Percentiles rank a stretch among this genome's conserved stretches.
phyloP scores from a whole-genome alignment of 92 coral and sea anemone species.

The Pocillopora meandrina region DNA sequence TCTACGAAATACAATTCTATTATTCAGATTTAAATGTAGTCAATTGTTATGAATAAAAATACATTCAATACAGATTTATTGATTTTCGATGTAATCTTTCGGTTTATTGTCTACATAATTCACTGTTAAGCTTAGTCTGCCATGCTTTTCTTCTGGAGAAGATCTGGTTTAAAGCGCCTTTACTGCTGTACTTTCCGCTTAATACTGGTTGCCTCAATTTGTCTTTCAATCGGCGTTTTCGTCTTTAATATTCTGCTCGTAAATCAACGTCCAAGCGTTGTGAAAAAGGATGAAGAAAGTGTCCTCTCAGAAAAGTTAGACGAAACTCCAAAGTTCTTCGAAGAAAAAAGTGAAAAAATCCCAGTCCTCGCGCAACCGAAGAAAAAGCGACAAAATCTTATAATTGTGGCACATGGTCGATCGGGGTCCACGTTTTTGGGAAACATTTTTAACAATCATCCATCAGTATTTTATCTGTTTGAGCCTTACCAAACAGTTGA shows the following conservation, averaged over 20 bases:
- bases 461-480: slow-evolving; percentile 37
- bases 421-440: slow-evolving; percentile 37
- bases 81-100: not conserved
- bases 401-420: slow-evolving; percentile 42
- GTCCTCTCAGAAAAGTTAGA: not conserved
- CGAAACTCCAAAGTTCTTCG: not conserved
- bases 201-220: not conserved
- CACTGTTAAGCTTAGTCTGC: not conserved
- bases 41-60: not conserved
- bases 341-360: not conserved
- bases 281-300: not conserved
- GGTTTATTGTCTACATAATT: not conserved
- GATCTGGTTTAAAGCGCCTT: not conserved
- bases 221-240: not conserved
- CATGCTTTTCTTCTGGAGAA: not conserved
- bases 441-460: slow-evolving; percentile 34
- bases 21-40: not conserved
- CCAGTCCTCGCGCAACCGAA: not conserved
- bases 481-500: slow-evolving; percentile 49
- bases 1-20: not conserved
- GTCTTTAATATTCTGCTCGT: not conserved
- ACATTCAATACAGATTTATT: not conserved
- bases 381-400: slow-evolving; percentile 15
- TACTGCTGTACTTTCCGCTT: not conserved
- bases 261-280: not conserved